These are phyloP conservation scores for Urocolius indicus DNA, from an alignment of 2,113 vertebrate species.

Conservation along the genomic window DNA sequence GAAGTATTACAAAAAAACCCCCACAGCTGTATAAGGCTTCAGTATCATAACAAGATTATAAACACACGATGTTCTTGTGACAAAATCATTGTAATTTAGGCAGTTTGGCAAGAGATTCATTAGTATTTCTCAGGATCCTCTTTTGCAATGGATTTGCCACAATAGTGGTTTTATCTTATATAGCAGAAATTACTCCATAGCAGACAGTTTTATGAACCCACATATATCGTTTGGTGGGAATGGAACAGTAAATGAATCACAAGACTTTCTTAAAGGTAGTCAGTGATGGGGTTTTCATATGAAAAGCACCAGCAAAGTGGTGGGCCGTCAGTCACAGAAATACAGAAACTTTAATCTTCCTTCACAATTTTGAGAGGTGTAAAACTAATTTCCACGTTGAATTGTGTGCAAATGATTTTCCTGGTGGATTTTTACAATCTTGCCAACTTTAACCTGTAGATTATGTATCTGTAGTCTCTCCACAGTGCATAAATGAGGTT, in stretches of 20 bases:
- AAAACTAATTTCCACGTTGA: neutral
- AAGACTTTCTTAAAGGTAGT: neutral
- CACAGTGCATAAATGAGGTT: neutral
- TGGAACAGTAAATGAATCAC: neutral
- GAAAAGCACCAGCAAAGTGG: neutral
- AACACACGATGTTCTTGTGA: conserved; percentile 1
- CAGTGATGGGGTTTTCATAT: neutral
- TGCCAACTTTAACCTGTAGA: neutral
- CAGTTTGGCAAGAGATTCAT: conserved; percentile 1
- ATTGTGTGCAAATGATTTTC: neutral
- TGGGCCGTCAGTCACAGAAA: neutral
- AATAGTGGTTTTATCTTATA: neutral
- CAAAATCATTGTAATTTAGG: neutral
- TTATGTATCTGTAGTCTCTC: neutral
- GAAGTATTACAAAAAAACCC: neutral
- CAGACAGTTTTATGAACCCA: neutral
- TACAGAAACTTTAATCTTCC: neutral
- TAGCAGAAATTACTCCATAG: neutral
- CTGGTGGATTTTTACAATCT: neutral
- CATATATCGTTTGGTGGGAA: neutral
- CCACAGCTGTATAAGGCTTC: neutral
- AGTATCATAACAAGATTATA: conserved; percentile 7
- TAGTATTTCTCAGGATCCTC: neutral
- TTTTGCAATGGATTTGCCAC: conserved; percentile 14
- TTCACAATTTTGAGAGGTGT: neutral